Base-by-base conservation (phyloP, 2,888 invertebrate genomes). In the Aquatica leii region DNA sequence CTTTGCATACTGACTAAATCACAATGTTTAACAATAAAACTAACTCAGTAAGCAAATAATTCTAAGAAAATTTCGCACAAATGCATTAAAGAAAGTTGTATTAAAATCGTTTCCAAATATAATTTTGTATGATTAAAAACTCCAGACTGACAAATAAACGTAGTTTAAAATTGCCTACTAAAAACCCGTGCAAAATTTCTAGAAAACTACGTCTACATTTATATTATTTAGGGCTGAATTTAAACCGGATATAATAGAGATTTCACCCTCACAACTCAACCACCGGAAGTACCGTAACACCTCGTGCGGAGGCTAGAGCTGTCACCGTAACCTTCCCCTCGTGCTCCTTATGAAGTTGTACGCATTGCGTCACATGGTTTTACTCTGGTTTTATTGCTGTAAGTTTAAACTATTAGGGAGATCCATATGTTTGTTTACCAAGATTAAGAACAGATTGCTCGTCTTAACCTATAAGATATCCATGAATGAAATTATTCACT, bases 261-360 rank as follows among this genome's bases (percentile, higher is more conserved):
- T 73, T 74, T 71, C 82, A 82, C 83, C 82, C 82, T 80, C 81
- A 76, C 81, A 68, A 66, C 17, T 18, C 18, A 61, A 65, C 65
- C 72, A 66, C 78, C 80, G 80, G 80, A 80, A 80, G 76, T 76
- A 68, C 55, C 69, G 73, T 73, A 72, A 69, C 57, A 71, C 78
- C 79, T 76, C 63, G 75, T 34, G 34, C 59, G 35, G 76, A 80
- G 80, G 72, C 77, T 80, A 76, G 53, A 58, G 61, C 68, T 71
- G 67, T 69, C 70, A 67, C 68, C 64, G 62, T 56, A 63, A 52
- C 53, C 24, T 24, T 52, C 53, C 57, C 61, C 51, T 50, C 59
- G 37, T 17, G 15, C 3, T 20, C 41, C 15, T 54, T 41, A 40
- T 24, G 34, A 55, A 61, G 37, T 63, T 58, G 62, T 62, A 57